These are phyloP conservation scores for Diabrotica undecimpunctata DNA, from an alignment of 1,140 invertebrate species.

Conservation along the genomic window DNA sequence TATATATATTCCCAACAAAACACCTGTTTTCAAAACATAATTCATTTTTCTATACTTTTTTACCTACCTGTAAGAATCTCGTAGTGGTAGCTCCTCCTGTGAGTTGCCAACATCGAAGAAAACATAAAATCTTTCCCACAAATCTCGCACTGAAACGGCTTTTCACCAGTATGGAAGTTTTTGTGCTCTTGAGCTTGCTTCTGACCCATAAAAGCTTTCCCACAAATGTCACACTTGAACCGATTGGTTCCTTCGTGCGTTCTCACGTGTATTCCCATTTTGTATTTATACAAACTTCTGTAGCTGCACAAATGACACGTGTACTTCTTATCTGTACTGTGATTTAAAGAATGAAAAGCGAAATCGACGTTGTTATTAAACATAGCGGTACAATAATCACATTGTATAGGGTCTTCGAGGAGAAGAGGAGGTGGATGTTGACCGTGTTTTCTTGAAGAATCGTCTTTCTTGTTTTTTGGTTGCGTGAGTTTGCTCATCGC, in stretches of 20 bases:
- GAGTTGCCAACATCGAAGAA: conserved; percentile 38
- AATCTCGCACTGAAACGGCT: conserved; percentile 58
- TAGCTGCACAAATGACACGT: conserved; percentile 49
- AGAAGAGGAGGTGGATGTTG: conserved; percentile 8
- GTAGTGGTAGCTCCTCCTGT: conserved; percentile 39
- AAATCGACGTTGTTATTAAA: conserved; percentile 39
- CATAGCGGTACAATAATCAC: conserved; percentile 38
- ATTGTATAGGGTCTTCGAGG: conserved; percentile 30
- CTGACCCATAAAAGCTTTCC: conserved; percentile 43
- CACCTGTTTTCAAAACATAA: too few species aligned
- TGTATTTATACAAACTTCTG: conserved; percentile 47
- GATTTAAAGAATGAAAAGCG: conserved; percentile 41
- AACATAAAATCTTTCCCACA: conserved; percentile 56
- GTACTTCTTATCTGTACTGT: conserved; percentile 42
- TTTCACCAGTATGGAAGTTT: conserved; percentile 60
- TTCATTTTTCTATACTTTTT: too few species aligned
- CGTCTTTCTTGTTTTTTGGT: neutral
- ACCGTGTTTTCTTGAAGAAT: conserved; percentile 8
- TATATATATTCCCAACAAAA: too few species aligned
- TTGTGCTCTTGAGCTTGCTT: conserved; percentile 49
- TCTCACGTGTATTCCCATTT: conserved; percentile 37
- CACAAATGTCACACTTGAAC: conserved; percentile 35
- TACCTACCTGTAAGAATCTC: conserved; percentile 36
- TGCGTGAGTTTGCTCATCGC: too few species aligned
- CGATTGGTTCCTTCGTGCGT: conserved; percentile 28